Evolutionary conservation across 1,140 invertebrate species (phyloP), one percentile per base, ranked within the genome.

Genomic region (Cotesia typhae): DNA sequence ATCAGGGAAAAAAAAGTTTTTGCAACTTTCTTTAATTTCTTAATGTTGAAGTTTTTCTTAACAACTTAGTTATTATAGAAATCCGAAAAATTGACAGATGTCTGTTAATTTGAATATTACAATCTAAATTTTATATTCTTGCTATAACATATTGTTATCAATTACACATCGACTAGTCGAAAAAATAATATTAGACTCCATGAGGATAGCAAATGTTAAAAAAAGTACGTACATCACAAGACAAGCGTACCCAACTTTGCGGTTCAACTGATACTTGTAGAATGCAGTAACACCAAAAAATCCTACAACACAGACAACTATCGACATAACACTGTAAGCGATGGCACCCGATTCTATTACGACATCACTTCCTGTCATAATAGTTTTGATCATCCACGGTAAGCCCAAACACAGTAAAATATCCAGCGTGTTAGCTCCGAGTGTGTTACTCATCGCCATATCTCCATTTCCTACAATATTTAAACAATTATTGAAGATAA

Each of bases 351-450:
- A 92, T 35, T 89, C 86, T 61, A 91, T 91, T 1, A 86, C 75
- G 3, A 89, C 86, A n/a, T 88, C 80, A 0, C 74, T 82, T 0
- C 88, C 83, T 10, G 89, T 84, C 55, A 90, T 85, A 57, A 92
- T 81, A 3, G 91, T 91, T 76, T 91, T 94, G 57, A 95, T 92
- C 4, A 94, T 89, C 95, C 94, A 96, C 0, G 94, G 94, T 10
- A 95, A 78, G 2, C 94, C 94, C 9, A 96, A 84, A n/a, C 94
- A 95, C n/a, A 96, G 87, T 0, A 96, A 80, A 67, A 96, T 95
- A 70, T 95, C 94, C 78, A 96, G 86, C 0, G 94, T 94, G 77
- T 96, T 96, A 0, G 94, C 93, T 0, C 94, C 94, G 4, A 96
- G 80, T 0, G 94, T 92, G 77, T 96, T 96, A 5, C 93, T 94